phyloP scores from a whole-genome alignment of 2,113 vertebrate species.

The Scortum barcoo region DNA sequence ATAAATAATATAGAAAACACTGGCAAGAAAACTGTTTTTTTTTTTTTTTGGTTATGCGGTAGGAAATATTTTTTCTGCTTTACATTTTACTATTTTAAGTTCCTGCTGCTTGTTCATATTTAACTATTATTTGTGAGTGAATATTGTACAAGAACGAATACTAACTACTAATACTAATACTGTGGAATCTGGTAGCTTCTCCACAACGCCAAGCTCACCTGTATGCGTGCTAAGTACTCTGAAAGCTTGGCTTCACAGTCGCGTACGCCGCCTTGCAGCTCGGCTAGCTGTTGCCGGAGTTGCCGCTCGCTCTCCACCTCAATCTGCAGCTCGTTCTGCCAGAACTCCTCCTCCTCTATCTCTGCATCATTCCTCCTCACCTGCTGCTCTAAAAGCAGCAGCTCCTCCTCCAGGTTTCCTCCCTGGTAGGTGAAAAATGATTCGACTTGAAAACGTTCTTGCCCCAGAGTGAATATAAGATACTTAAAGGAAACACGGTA shows the following conservation, averaged over 20 bases:
- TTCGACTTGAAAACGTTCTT: not conserved
- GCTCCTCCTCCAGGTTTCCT: slow-evolving; percentile 88
- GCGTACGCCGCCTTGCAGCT: slow-evolving; percentile 88
- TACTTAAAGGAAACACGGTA: not conserved
- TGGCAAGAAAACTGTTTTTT: not conserved
- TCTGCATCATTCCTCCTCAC: slow-evolving; percentile 92
- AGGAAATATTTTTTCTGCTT: not conserved
- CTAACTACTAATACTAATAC: too few species aligned
- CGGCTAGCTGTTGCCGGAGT: slow-evolving; percentile 91
- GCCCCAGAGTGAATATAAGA: not conserved
- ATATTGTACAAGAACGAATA: not conserved
- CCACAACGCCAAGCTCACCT: slow-evolving; percentile 61
- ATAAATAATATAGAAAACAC: not conserved
- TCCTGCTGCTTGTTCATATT: not conserved
- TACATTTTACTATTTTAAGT: not conserved
- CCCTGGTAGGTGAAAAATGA: slow-evolving; percentile 25
- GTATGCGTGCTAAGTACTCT: slow-evolving; percentile 88
- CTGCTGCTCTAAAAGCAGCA: slow-evolving; percentile 91
- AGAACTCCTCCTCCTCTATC: slow-evolving; percentile 95
- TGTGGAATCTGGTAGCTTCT: not conserved
- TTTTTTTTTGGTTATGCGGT: not conserved
- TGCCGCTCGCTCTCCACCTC: slow-evolving; percentile 94
- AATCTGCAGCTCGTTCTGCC: slow-evolving; percentile 95
- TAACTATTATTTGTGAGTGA: not conserved
- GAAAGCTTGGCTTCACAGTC: slow-evolving; percentile 90